Evolutionary conservation across 1,140 invertebrate species (phyloP), one percentile per base, ranked within the genome.

Genomic region (Dendroctonus ponderosae): DNA sequence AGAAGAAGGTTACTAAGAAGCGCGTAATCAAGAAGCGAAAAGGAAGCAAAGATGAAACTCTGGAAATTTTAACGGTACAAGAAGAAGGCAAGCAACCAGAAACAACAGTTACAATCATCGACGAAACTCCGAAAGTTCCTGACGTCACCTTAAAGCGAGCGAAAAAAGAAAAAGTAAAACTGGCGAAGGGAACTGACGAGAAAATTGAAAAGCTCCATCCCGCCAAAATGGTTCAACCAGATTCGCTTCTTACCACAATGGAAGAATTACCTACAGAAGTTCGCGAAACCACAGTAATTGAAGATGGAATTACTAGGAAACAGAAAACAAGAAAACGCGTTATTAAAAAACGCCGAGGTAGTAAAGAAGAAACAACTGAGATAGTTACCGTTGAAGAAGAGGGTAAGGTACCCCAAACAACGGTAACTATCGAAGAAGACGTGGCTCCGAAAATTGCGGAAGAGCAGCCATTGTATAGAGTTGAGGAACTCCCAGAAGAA

Each of bases 51-150:
- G 67, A 76, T 56, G 72, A 78, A 53, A 76, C 69, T 3, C 77
- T 74, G 3, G 75, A 80, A 75, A 75, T 75, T 14, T 62, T 76
- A 66, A 74, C 73, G 62, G 49, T 72, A 37, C 68, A 76, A 60
- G 78, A 81, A 73, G 78, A 81, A 61, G 78, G 78, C 39, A 76
- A 80, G 61, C 44, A 73, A 59, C 77, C 78, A 7, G 59, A 70
- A 67, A 74, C 62, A 37, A 73, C 50, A 15, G 72, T 81, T 54
- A 80, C 78, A 0, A 70, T 80, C 0, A 66, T 72, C 68, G 70
- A 71, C 67, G 72, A 11, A 44, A 37, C 26, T 26, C 26, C 26
- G 26, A 26, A 26, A 26, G 26, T 26, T 26, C 26, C 26, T 26
- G 26, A 26, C 1, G 26, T 26, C 26, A 26, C 26, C 26, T 1